Conservation (phyloP, 1,140 invertebrate genomes). For the Magallana ariakensis region DNA sequence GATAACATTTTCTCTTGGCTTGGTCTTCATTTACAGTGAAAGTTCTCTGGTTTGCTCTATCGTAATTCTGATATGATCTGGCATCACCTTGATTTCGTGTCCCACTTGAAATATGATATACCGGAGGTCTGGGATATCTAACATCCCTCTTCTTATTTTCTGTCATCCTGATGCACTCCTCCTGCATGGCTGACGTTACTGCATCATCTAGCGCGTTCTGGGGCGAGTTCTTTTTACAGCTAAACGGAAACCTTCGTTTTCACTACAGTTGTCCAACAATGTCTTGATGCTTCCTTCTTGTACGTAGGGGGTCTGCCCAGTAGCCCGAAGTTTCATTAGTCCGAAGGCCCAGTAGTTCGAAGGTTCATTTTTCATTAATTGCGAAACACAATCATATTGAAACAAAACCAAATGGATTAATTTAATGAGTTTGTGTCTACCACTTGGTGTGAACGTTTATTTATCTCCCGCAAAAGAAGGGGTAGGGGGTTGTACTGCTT, state of each 20-base stretch:
- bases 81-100: not conserved
- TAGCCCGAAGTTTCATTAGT: no score
- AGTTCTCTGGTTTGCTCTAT: not conserved
- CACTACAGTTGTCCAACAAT: conserved; percentile 10
- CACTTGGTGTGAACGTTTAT: no score
- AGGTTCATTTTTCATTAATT: no score
- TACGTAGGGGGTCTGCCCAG: no score
- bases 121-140: not conserved
- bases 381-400: no score
- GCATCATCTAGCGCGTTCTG: conserved; percentile 20
- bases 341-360: no score
- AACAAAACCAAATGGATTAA: no score
- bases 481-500: no score
- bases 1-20: not conserved
- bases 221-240: conserved; percentile 26
- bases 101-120: conserved; percentile 14
- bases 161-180: conserved; percentile 34
- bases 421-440: no score
- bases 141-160: not conserved
- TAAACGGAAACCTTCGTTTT: conserved; percentile 37
- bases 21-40: not conserved
- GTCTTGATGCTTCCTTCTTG: conserved; percentile 41
- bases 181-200: conserved; percentile 22
- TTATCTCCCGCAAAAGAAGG: no score
- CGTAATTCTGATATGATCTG: not conserved